Base-by-base conservation (phyloP, 1,140 invertebrate species). In the Cotesia typhae region DNA sequence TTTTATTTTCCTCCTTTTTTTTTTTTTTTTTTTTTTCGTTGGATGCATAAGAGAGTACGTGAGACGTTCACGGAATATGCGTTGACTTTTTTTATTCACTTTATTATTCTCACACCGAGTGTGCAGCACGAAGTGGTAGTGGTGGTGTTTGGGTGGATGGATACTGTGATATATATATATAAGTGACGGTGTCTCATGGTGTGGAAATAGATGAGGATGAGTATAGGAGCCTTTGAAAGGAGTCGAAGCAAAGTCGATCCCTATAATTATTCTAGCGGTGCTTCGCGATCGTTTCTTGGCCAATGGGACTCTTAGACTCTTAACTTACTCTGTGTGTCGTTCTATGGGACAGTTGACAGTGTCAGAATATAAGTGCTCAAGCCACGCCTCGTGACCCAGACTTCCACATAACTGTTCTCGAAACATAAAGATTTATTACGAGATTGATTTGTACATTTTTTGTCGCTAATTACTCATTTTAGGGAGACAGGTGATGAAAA, bases 381-480 rank as follows among this genome's bases (percentile, higher is more conserved):
- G 84, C 85, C 85, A 85, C 85, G 85, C 85, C 85, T 85, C 80
- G 84, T 87, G 84, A 86, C 85, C 85, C 83, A 87, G 83, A 85
- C 84, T 85, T 84, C 84, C 81, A 85, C 81, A 82, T 87, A 85
- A 86, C 85, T 86, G 84, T 86, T 87, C 82, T 85, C 78, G 78
- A 81, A 82, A 78, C 67, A 75, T 75, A 61, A 37, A 6, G 17
- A 37, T 36, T 20, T n/a, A 65, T 67, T 9, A 12, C 35, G 28
- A 55, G 17, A 67, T 57, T 51, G 35, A 67, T 59, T 36, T 38
- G 35, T 70, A 59, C 5, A 47, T 10, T 52, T 37, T 51, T 17
- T 47, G 6, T 47, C 28, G 28, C 28, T 28, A 28, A 28, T 28
- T 28, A 28, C 28, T 28, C 28, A 28, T 28, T 28, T 28, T 28